phyloP scores from a whole-genome alignment of 2,797 vertebrate genomes.

The Chelidonichthys spinosus region DNA sequence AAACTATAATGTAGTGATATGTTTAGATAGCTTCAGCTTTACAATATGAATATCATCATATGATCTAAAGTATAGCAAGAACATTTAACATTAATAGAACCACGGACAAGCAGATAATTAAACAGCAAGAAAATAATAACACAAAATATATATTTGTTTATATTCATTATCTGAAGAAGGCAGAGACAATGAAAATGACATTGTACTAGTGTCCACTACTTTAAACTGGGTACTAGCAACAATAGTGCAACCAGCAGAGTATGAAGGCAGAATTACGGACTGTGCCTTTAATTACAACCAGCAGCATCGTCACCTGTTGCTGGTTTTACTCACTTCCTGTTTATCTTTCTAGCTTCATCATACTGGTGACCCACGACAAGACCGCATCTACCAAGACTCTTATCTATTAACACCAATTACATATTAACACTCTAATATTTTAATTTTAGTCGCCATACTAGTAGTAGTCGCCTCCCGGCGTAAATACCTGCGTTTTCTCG shows the following conservation, averaged over 20 bases:
- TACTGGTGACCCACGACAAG: neutral
- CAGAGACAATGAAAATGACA: neutral
- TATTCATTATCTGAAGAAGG: neutral
- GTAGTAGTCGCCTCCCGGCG: neutral
- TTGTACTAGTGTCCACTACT: neutral
- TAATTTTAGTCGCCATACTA: neutral
- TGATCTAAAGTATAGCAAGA: neutral
- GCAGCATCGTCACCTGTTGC: neutral
- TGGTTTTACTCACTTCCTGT: neutral
- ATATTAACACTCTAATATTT: neutral
- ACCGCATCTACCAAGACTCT: neutral
- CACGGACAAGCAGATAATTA: neutral
- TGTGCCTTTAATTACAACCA: neutral
- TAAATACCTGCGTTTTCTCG: conserved; percentile 54
- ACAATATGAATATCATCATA: neutral
- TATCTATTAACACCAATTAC: neutral
- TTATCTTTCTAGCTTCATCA: neutral
- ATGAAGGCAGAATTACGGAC: neutral
- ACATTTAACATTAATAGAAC: neutral
- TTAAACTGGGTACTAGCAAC: neutral
- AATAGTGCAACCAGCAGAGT: neutral
- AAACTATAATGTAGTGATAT: neutral
- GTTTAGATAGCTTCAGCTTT: neutral
- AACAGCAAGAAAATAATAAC: too few species aligned
- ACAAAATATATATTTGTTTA: too few species aligned